Evolutionary conservation across 1,140 invertebrate genomes (phyloP), one percentile per base, ranked within the genome.

Genomic region (Sarcophaga peregrina): DNA sequence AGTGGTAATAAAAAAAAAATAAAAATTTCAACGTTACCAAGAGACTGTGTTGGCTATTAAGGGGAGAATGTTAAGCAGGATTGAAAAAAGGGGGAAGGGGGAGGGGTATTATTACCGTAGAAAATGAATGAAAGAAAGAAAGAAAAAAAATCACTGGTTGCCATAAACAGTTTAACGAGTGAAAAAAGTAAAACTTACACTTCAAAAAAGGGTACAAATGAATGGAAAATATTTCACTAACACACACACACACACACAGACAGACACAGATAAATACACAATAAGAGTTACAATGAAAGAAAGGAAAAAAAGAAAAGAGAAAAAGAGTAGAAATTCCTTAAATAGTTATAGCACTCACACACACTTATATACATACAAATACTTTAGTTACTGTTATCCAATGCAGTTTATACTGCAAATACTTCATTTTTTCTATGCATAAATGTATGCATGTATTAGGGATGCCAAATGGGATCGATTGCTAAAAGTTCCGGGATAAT

Each of bases 101-200:
- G 13, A 3, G 62, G 9, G 7, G n/a, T 68, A 8, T n/a, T 15
- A 52, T 10, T 25, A n/a, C 17, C 9, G 20, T 20, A 25, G n/a
- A 8, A 17, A 68, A n/a, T 58, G 9, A 68, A n/a, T 20, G 9
- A 20, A n/a, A 50, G 4, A 52, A 25, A n/a, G 25, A 73, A 9
- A 20, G 72, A 6, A 45, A 78, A 50, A 50, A 78, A 78, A 78
- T 78, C 74, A 76, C 46, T 76, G 17, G 47, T 76, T 76, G 46
- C 74, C 47, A 48, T 52, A 78, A 50, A 78, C 47, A 50, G 75
- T 78, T 52, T 78, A 78, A 52, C 75, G 47, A 78, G 48, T 78
- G 17, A 52, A 78, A 78, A 78, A 48, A 48, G 45, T 74, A 45
- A 50, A 68, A 78, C 75, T 78, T 78, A 11, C 75, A 17, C n/a